Base-by-base conservation (phyloP, 2,113 vertebrate genomes). In the Hippocampus mohnikei region DNA sequence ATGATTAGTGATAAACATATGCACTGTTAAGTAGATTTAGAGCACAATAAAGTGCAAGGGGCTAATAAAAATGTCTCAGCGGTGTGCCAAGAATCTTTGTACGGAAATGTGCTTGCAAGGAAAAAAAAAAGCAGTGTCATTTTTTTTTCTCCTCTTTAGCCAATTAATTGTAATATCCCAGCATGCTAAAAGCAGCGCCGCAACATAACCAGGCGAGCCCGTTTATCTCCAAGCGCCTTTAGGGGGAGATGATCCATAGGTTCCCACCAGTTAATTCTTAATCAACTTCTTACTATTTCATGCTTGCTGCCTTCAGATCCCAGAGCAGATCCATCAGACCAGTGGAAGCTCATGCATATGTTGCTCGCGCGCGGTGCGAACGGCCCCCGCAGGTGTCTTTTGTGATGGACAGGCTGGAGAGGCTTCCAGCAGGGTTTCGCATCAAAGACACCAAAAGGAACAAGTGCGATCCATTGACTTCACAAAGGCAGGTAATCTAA, bases 381-480 rank as follows among this genome's bases (percentile, higher is more conserved):
- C 70, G 2, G 55, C 69, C 70, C 62, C 69, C 60, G 4, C 42
- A 29, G 59, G 65, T 78, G 62, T 55, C 27, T 55, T 48, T 62
- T 58, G 44, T 69, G 78, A 81, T 76, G 82, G 82, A 80, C 76
- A 64, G 69, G 40, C 25, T 66, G 63, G 16, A 12, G 68, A 59
- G 62, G 13, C 1, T 20, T 5, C 1, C n/a, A 6, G 23, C 55
- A 27, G 55, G 58, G 58, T 60, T 60, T 8, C 76, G 66, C 25
- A 77, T 80, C 67, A 70, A 18, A 77, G 65, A 65, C 76, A 67
- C 66, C 21, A 44, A 53, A 69, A 67, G 64, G 66, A 74, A 82
- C 68, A 78, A 75, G 83, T 81, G 78, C 33, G 53, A 87, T 87
- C 81, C 78, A 81, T 85, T 78, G 77, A 79, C 83, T 81, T 77